Base-by-base conservation (phyloP, 2,888 invertebrate species). In the Trichogramma evanescens region DNA sequence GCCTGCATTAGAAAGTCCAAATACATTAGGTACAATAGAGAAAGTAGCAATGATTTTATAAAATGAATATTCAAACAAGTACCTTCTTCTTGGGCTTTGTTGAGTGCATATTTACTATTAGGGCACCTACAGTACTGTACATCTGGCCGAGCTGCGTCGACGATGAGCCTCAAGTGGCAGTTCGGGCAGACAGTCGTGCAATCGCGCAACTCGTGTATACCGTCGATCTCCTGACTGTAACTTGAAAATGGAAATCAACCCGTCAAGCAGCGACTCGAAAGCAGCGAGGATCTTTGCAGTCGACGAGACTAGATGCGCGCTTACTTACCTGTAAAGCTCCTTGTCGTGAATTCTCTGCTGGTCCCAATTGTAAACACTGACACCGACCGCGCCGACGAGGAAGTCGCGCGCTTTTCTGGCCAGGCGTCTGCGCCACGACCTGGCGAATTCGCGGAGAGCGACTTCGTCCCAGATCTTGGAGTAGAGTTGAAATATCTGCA, bases 401-500 rank as follows among this genome's bases (percentile, higher is more conserved):
- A 85, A 75, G n/a, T 83, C 81, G 55, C 78, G 80, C 1, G 83
- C 77, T 59, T 81, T 82, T 39, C 78, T 80, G 5, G 79, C 66
- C 4, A 81, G 65, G 54, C 78, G 77, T 49, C 73, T 73, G 55
- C 77, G 76, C 74, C 83, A 77, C 42, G 73, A 72, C 65, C 74
- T 79, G 42, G 85, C 71, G 26, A 86, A 79, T 62, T 83, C 81
- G 61, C 75, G 80, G 2, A 86, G 73, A 3, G 84, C 83, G 13
- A 80, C 77, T 57, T 86, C 84, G 57, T 85, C 86, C 82, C 86
- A 87, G 64, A 86, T 80, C 63, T 80, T 82, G 7, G 83, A 81
- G 69, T 87, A 87, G 56, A 86, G 77, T 58, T 80, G 81, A 67
- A 86, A 80, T 73, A 87, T 80, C 70, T 87, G 86, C 64, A 86